Evolutionary conservation across 2,888 invertebrate species (phyloP), one percentile per base, ranked within the genome.

Genomic region (Griposia aprilina): DNA sequence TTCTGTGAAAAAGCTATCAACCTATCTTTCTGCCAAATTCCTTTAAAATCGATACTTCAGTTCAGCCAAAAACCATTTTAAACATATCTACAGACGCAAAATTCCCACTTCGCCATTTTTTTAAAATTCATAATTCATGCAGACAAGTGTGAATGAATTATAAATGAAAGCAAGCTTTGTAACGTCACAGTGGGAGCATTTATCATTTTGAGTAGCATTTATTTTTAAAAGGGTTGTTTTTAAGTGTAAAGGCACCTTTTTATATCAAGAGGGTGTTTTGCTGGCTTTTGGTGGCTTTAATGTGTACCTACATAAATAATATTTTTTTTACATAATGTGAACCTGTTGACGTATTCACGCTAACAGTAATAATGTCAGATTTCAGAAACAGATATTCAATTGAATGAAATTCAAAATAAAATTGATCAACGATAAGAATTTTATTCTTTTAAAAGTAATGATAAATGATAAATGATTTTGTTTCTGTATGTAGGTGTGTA

Each of bases 81-180:
- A 59, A 13, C 7, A 59, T 59, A 26, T 20, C 20, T 52, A 52
- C 59, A 15, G 7, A 59, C 20, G 5, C 17, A 60, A 30, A 60
- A 66, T 66, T 65, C 15, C 10, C 2, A 41, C 17, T 41, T 15
- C n/a, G n/a, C 13, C 23, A 65, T 65, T 41, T 41, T n/a, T n/a
- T 2, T 41, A 36, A 36, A 36, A 36, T 2, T 2, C 30, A 36
- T 36, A 36, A 36, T 36, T 36, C 30, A 36, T 36, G 1, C 30
- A 36, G 30, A 65, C 2, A 36, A 73, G 6, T 73, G 15, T 36
- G 6, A n/a, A 74, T 76, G 75, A 74, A 76, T 76, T 59, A 74
- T 76, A 59, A 74, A 74, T 74, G 65, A 65, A 23, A 36, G 23
- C 13, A 50, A n/a, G 45, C 26, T 41, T 41, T 63, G 23, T 5